phyloP scores from a whole-genome alignment of 2,888 invertebrate genomes.

The Phania funesta region DNA sequence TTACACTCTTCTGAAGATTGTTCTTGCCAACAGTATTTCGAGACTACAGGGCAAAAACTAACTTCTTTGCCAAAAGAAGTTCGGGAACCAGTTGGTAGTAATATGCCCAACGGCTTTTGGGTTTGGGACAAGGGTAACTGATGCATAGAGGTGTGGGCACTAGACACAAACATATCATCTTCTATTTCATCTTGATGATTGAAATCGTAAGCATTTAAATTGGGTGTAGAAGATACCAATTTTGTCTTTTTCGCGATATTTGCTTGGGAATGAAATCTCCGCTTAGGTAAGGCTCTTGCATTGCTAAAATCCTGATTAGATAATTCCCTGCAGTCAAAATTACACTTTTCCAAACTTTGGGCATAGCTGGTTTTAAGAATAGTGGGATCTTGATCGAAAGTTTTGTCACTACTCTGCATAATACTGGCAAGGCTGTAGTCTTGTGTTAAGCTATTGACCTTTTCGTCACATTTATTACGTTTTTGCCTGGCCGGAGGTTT shows the following conservation, averaged over 20 bases:
- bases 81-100: constrained; percentile 76
- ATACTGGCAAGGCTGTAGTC: constrained; percentile 47
- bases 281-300: constrained; percentile 71
- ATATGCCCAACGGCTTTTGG: constrained; percentile 81
- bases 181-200: constrained; percentile 75
- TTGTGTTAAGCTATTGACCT: constrained; percentile 54
- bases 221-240: constrained; percentile 83
- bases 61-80: constrained; percentile 83
- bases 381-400: constrained; percentile 80
- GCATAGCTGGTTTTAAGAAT: constrained; percentile 78
- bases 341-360: constrained; percentile 79
- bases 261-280: constrained; percentile 75
- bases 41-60: constrained; percentile 89
- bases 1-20: constrained; percentile 81
- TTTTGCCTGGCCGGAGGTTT: constrained; percentile 73
- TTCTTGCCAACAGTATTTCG: constrained; percentile 89
- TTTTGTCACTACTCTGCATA: constrained; percentile 71
- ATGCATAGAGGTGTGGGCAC: constrained; percentile 84
- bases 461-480: constrained; percentile 49
- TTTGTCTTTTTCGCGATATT: constrained; percentile 73
- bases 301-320: constrained; percentile 64
- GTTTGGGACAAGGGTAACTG: constrained; percentile 77
- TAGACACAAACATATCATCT: constrained; percentile 82
- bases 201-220: constrained; percentile 81
- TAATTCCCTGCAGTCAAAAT: constrained; percentile 74